A percentile compares a stretch with the other conserved stretches of the same genome.
Evolutionary conservation across 1,140 invertebrate genomes (phyloP).

Genomic region (Aphaenogaster ashmeadi): DNA sequence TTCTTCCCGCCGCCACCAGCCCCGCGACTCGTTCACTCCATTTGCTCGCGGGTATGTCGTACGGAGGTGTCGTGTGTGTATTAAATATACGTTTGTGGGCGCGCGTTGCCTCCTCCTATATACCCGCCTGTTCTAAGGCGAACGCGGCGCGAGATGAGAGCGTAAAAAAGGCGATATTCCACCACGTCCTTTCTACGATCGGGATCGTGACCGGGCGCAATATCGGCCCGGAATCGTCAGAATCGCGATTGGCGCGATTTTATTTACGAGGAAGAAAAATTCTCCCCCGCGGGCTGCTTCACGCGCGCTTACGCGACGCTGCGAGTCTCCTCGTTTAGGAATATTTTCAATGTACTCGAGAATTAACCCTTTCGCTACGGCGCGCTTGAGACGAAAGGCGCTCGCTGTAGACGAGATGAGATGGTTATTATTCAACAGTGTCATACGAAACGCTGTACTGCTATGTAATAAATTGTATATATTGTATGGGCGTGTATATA

Average conservation of each 20-base stretch:
- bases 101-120: constrained; percentile 65
- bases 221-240: background rate
- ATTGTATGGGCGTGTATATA: too few relatives aligned
- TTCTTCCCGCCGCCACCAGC: constrained; percentile 54
- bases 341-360: background rate
- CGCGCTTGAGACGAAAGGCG: too few relatives aligned
- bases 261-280: background rate
- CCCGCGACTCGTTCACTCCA: constrained; percentile 51
- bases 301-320: background rate
- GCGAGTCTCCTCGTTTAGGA: background rate
- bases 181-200: background rate
- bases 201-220: background rate
- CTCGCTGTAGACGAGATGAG: too few relatives aligned
- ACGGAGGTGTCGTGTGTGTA: constrained; percentile 58
- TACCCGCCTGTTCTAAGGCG: constrained; percentile 42
- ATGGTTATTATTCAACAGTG: too few relatives aligned
- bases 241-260: background rate
- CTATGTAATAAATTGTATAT: too few relatives aligned
- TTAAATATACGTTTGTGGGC: constrained; percentile 58
- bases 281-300: background rate
- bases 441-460: too few relatives aligned
- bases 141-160: constrained; percentile 42
- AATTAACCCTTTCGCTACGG: too few relatives aligned
- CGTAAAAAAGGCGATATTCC: constrained; percentile 31
- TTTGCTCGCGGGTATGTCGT: constrained; percentile 67